Evolutionary conservation across 2,113 vertebrate genomes (phyloP).

Genomic region (Gymnobelideus leadbeateri): DNA sequence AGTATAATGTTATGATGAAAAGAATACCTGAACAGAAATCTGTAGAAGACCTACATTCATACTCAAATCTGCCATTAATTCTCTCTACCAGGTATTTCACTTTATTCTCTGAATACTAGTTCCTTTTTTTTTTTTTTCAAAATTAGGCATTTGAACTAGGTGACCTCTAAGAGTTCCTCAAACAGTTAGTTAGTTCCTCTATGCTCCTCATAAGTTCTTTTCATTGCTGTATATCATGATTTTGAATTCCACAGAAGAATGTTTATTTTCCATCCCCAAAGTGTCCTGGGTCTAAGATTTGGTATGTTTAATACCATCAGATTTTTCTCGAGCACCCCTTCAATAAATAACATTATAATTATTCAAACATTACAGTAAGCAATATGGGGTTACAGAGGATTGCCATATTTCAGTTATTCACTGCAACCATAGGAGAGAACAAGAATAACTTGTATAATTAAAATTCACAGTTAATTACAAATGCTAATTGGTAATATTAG

Average conservation of each 20-base stretch:
- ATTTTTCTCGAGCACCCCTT: not conserved
- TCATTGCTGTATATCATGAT: not conserved
- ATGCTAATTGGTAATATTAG: not conserved
- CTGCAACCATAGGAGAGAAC: not conserved
- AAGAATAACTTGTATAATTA: not conserved
- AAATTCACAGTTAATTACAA: not conserved
- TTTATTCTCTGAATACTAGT: not conserved
- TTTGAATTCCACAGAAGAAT: not conserved
- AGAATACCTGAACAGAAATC: not conserved
- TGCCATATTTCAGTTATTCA: not conserved
- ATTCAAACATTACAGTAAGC: not conserved
- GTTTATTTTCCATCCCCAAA: not conserved
- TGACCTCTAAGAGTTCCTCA: not conserved
- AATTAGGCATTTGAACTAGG: not conserved
- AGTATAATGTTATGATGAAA: not conserved
- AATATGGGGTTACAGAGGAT: not conserved
- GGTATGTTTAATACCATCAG: not conserved
- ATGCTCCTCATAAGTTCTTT: not conserved
- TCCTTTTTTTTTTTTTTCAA: not conserved
- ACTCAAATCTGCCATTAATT: not conserved
- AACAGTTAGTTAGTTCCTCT: not conserved
- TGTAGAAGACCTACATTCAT: not conserved
- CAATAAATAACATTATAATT: not conserved
- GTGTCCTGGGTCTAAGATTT: not conserved
- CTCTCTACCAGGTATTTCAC: not conserved